Evolutionary conservation across 2,888 invertebrate species (phyloP).

Genomic region (Amphipyra berbera): DNA sequence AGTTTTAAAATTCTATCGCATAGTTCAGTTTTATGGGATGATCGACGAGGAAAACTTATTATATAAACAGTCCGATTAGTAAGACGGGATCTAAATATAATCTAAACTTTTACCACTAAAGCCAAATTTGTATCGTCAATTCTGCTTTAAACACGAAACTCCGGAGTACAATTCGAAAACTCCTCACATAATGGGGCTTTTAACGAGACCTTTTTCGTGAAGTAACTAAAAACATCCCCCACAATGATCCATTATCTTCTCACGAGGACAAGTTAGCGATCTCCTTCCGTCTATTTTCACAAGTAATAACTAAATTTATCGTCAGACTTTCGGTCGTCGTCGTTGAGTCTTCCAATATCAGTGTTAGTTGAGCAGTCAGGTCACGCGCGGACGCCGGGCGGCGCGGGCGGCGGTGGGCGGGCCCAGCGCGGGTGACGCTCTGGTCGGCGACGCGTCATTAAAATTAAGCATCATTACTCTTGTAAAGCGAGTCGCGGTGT

Average conservation of each 20-base stretch:
- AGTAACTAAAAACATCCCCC: slow-evolving; percentile 86
- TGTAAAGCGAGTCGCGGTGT: slow-evolving; percentile 83
- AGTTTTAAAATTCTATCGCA: slow-evolving; percentile 20
- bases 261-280: slow-evolving; percentile 89
- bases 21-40: slow-evolving; percentile 18
- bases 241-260: slow-evolving; percentile 89
- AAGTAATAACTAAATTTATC: slow-evolving; percentile 90
- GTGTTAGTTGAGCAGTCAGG: slow-evolving; percentile 78
- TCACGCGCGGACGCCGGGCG: slow-evolving; percentile 75
- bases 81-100: slow-evolving; percentile 66
- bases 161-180: slow-evolving; percentile 82
- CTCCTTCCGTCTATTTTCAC: slow-evolving; percentile 89
- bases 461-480: slow-evolving; percentile 90
- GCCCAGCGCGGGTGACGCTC: slow-evolving; percentile 65
- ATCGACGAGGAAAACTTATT: slow-evolving; percentile 40
- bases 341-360: slow-evolving; percentile 85
- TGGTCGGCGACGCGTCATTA: slow-evolving; percentile 87
- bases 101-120: slow-evolving; percentile 74
- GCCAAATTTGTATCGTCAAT: slow-evolving; percentile 74
- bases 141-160: slow-evolving; percentile 76
- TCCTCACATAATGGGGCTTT: slow-evolving; percentile 86
- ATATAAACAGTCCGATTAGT: slow-evolving; percentile 52
- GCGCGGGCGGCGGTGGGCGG: slow-evolving; percentile 68
- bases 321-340: slow-evolving; percentile 85
- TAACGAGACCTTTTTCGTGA: slow-evolving; percentile 85